Evolutionary conservation across 2,113 vertebrate genomes (phyloP), one percentile per base, ranked within the genome.

Genomic region (Tonatia bakeri): DNA sequence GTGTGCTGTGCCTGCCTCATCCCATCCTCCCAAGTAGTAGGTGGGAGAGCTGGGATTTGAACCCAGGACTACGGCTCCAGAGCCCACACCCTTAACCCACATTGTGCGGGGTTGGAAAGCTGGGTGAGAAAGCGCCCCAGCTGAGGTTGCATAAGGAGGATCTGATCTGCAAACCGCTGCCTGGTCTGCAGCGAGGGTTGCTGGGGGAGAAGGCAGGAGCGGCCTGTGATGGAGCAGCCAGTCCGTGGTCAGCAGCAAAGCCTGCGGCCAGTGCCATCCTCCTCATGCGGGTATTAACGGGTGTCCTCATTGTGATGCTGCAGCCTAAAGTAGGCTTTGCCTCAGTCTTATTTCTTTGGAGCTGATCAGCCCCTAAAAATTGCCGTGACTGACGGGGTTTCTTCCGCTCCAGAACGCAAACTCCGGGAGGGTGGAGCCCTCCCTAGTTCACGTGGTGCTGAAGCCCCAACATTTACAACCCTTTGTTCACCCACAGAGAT

Each of bases 61-160:
- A 92, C 38, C 54, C 43, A 1, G 52, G 31, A 15, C 79, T 31
- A 12, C 1, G 38, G 54, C 22, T 75, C 2, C 6, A 22, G 64
- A 33, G 59, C 2, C 3, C n/a, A 2, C 7, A 2, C 0, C 10
- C 26, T 10, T 28, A 13, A 38, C 33, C 8, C 28, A 3, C 0
- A 4, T 31, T 4, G 24, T 20, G 19, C 0, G 2, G 65, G 2
- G 24, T 31, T 4, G 17, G 43, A 17, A 52, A 26, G 87, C 72
- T 54, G 40, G 73, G 61, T 9, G 64, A 87, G 82, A 36, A 11
- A 4, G 5, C n/a, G 2, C 1, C 1, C 2, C 1, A 5, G 50
- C 43, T 0, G 5, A 24, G 50, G 14, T 75, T 33, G 24, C 16
- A 0, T 2, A 2, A 19, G 31, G 6, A 0, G 33, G 14, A 16